These are phyloP conservation scores for Mugil cephalus DNA, from an alignment of 2,113 vertebrate species.

Conservation along the genomic window DNA sequence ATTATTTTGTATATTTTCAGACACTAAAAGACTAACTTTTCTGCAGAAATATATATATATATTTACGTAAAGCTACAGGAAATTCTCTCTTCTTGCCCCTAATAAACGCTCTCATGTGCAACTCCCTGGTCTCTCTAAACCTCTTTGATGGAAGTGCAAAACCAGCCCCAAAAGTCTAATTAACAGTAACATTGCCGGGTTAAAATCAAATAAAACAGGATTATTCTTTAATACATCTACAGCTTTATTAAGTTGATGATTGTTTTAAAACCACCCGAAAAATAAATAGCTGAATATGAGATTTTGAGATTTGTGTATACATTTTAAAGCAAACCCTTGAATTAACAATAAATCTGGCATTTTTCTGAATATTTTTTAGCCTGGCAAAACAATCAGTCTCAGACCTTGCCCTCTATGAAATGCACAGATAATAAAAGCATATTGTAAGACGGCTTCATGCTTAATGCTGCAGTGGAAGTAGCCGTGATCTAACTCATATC, in stretches of 20 bases:
- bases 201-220: neutral
- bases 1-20: too few relatives aligned
- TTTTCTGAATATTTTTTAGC: neutral
- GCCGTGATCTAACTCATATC: constrained; percentile 44
- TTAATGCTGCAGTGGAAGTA: constrained; percentile 8
- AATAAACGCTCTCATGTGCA: too few relatives aligned
- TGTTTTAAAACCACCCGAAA: neutral
- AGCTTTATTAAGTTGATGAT: neutral
- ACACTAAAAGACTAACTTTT: too few relatives aligned
- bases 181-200: neutral
- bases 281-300: too few relatives aligned
- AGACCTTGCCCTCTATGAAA: neutral
- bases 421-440: neutral
- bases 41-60: too few relatives aligned
- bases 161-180: neutral
- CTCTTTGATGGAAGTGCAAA: too few relatives aligned
- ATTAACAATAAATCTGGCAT: neutral
- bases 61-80: too few relatives aligned
- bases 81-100: too few relatives aligned
- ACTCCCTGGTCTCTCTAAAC: too few relatives aligned
- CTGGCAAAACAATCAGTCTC: too few relatives aligned
- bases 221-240: neutral
- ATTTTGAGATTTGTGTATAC: too few relatives aligned
- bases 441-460: too few relatives aligned
- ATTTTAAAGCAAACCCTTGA: neutral